Evolutionary conservation across 2,113 vertebrate species (phyloP).

Genomic region (Hemiprocne comata): DNA sequence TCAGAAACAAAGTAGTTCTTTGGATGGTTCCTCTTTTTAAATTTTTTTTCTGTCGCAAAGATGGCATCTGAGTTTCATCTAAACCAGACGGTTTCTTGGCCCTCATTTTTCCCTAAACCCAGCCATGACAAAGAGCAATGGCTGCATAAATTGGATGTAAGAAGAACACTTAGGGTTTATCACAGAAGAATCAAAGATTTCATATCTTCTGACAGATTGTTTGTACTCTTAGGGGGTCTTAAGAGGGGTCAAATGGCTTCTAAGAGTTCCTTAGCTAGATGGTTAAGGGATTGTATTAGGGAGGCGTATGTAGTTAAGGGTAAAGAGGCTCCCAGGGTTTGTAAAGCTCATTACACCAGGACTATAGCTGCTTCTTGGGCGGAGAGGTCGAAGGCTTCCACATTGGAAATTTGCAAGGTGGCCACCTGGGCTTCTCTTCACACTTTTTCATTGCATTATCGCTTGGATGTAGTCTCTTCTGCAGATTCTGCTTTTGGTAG

Average conservation of each 20-base stretch:
- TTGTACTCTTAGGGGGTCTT: conserved; percentile 87
- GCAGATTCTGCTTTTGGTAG: conserved; percentile 83
- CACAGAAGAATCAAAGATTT: conserved; percentile 88
- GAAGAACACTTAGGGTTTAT: conserved; percentile 86
- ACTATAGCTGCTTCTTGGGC: conserved; percentile 84
- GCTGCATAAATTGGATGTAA: conserved; percentile 86
- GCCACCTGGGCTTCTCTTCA: conserved; percentile 85
- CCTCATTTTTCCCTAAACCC: conserved; percentile 81
- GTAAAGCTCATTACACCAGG: conserved; percentile 86
- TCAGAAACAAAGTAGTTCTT: conserved; percentile 74
- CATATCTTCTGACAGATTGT: conserved; percentile 86
- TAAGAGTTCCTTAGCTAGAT: conserved; percentile 84
- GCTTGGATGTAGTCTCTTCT: conserved; percentile 85
- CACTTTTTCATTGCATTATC: conserved; percentile 84
- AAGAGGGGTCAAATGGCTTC: conserved; percentile 86
- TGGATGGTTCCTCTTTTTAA: conserved; percentile 71
- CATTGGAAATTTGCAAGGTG: conserved; percentile 87
- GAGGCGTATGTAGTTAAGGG: conserved; percentile 86
- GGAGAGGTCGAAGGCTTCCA: conserved; percentile 87
- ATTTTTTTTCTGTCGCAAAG: conserved; percentile 72
- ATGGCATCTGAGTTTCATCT: conserved; percentile 79
- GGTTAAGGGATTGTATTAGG: conserved; percentile 86
- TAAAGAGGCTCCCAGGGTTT: conserved; percentile 86
- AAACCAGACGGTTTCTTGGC: conserved; percentile 79
- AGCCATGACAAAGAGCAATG: conserved; percentile 82